phyloP scores from a whole-genome alignment of 2,888 invertebrate genomes.

The Gisinianus flammeolus region DNA sequence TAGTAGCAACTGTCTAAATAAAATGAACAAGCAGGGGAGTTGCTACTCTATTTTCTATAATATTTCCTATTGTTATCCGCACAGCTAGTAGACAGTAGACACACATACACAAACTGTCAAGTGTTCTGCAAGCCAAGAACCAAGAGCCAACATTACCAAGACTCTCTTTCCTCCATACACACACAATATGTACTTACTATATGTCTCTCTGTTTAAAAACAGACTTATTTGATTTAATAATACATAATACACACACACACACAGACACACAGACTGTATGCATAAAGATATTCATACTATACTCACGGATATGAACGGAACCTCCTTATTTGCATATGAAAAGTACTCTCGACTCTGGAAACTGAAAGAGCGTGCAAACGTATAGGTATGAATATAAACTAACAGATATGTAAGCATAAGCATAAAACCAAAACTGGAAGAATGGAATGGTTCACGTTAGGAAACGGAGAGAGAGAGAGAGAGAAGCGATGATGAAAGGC shows the following conservation, averaged over 20 bases:
- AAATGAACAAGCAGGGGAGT: not conserved
- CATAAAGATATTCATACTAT: not conserved
- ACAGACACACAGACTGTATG: not conserved
- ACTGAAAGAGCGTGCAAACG: not conserved
- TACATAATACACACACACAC: not conserved
- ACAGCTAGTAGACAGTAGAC: not conserved
- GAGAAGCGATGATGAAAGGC: slow-evolving; percentile 18
- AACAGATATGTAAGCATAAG: not conserved
- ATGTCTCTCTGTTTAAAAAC: not conserved
- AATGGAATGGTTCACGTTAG: not conserved
- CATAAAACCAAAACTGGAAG: not conserved
- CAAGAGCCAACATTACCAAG: not conserved
- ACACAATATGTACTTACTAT: not conserved
- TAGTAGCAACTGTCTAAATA: not conserved
- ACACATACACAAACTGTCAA: not conserved
- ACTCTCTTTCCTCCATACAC: too few species aligned
- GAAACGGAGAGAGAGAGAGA: slow-evolving; percentile 4
- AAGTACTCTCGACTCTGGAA: not conserved
- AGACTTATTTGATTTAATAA: not conserved
- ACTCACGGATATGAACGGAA: not conserved
- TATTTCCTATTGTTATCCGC: not conserved
- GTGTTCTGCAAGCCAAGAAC: not conserved
- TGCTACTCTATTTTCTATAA: not conserved
- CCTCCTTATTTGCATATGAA: slow-evolving; percentile 12
- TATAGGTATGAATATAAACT: not conserved